Conservation (phyloP, 2,797 vertebrate species). For the Protonibea diacanthus region DNA sequence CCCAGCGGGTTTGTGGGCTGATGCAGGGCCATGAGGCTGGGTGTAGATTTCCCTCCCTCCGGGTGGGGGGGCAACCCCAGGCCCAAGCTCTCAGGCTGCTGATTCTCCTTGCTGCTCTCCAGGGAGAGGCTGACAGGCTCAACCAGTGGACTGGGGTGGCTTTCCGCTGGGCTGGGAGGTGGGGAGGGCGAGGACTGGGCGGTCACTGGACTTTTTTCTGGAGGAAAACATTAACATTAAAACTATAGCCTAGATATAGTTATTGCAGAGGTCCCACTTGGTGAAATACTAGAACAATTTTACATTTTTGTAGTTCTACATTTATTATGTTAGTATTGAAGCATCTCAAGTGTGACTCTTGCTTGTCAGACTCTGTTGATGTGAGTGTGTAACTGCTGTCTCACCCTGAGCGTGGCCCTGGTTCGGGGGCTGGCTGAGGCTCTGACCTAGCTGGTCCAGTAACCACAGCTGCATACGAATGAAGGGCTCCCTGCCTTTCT, state of each 20-base stretch:
- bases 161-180: conserved; percentile 89
- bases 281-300: background rate
- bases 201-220: conserved; percentile 89
- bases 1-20: conserved; percentile 87
- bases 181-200: conserved; percentile 92
- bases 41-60: conserved; percentile 84
- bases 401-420: conserved; percentile 81
- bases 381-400: conserved; percentile 15
- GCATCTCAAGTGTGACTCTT: background rate
- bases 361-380: background rate
- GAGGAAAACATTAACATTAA: background rate
- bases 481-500: conserved; percentile 98
- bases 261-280: background rate
- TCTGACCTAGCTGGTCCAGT: conserved; percentile 94
- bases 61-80: conserved; percentile 72
- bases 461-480: conserved; percentile 99
- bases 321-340: background rate
- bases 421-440: conserved; percentile 84
- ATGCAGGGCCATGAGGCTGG: conserved; percentile 78
- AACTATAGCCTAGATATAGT: background rate
- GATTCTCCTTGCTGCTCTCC: conserved; percentile 98
- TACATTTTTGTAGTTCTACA: background rate
- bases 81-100: conserved; percentile 90
- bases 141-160: conserved; percentile 87
- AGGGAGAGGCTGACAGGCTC: conserved; percentile 90